Evolutionary conservation across 2,113 vertebrate genomes (phyloP), one percentile per base, ranked within the genome.

Genomic region (Hippocampus comes): DNA sequence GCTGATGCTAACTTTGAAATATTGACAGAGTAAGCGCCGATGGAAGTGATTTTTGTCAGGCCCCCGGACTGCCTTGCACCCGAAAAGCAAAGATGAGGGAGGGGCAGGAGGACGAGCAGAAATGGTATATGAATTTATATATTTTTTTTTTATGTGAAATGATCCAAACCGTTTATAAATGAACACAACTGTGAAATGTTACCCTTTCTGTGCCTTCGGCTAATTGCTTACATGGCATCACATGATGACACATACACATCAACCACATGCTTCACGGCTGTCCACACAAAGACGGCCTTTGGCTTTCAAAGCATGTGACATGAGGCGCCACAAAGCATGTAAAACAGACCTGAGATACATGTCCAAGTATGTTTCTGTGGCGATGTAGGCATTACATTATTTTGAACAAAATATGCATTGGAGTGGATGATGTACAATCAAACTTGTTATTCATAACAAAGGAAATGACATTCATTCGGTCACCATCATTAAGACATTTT

Each of bases 291-390:
- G 23, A 17, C n/a, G 23, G 65, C 43, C n/a, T 67, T 67, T 67
- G 42, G 42, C 18, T 67, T 48, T 46, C 46, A 67, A 51, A 49
- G 17, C 46, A 51, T 67, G 43, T 51, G 43, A 67, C 63, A 48
- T 48, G 64, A 20, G 34, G 34, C 61, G 25, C 25, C 11, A 34
- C 17, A 30, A 18, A 60, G 23, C 59, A 60, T 34, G 59, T 34
- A 60, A 60, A 60, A 27, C 15, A 60, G 25, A 60, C 15, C 25
- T 6, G 25, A 60, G 0, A 17, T 15, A 18, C 15, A 59, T 17
- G 6, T 59, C 5, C 5, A 30, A 6, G 59, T 3, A 17, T 60
- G 34, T 55, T 55, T 21, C 51, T 9, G 10, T 48, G 2, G 5
- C 34, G 5, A 38, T 18, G 17, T 55, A 55, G 51, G 51, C 51